Base-by-base conservation (phyloP, 2,113 vertebrate genomes). In the Pagrus major region DNA sequence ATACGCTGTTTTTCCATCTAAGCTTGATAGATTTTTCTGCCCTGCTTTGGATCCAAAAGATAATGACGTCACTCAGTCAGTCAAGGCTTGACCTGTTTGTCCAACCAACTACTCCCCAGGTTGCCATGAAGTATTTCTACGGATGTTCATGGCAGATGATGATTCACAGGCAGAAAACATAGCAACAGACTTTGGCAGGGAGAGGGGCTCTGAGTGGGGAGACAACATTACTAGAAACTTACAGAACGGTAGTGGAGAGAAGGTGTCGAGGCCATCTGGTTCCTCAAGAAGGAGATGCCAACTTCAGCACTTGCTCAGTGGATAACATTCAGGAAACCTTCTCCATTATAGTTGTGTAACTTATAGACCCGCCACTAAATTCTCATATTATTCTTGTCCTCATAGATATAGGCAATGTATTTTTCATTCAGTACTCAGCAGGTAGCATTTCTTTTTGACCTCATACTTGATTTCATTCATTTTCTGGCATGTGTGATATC, bases 121-220 rank as follows among this genome's bases (percentile, higher is more conserved):
- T 61, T 33, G 15, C 20, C n/a, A 52, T 14, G 20, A 21, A 18
- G 31, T 49, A 15, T 25, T 16, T 2, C n/a, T 27, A 21, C 27
- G 76, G 25, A 15, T 42, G 55, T 44, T 63, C 29, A 9, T 58
- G 27, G 61, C 37, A 47, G 69, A 49, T 25, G 39, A 44, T 67
- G 79, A 85, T 58, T 89, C 78, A 89, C 37, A 1, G 44, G 54
- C 35, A 68, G 54, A 58, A 83, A 83, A 80, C 79, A 82, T 63
- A 74, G 71, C 78, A 66, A 65, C 73, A 80, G 83, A 83, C 71
- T 61, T 56, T 68, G 70, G 71, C 63, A 84, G 64, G 35, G 61
- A 55, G 44, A 27, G 27, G 35, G 72, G 20, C 39, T 66, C 46
- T 41, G 70, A 71, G 65, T 20, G 5, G 35, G 65, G 29, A 55